Conservation (phyloP, 2,888 invertebrate genomes). For the Rotaria magnacalcarata region DNA sequence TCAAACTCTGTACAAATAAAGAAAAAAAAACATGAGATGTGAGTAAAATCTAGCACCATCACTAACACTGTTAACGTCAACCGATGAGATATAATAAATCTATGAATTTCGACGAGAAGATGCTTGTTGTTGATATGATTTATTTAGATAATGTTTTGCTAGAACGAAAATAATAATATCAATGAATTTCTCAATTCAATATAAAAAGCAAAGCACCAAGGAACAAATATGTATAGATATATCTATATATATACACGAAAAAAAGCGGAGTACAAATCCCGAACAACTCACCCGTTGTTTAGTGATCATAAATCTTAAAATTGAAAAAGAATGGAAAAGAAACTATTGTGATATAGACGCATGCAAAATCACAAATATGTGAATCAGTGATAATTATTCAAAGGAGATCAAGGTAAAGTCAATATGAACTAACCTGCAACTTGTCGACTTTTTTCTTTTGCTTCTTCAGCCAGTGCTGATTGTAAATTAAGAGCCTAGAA, state of each 20-base stretch:
- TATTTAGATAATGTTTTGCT: constrained; percentile 32
- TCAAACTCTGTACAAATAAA: neutral
- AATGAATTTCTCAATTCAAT: neutral
- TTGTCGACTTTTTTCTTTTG: constrained; percentile 36
- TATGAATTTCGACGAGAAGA: neutral
- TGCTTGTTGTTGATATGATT: neutral
- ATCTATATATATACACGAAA: no score
- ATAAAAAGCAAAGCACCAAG: neutral
- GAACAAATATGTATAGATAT: neutral
- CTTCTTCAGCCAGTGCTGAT: neutral
- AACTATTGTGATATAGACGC: neutral
- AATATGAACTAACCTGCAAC: neutral
- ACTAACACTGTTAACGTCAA: neutral
- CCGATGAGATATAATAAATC: neutral
- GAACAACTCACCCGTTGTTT: neutral
- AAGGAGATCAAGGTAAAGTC: no score
- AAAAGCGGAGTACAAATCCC: neutral
- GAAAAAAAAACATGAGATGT: neutral
- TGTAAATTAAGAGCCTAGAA: constrained; percentile 23
- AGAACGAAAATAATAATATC: neutral
- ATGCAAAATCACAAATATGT: neutral
- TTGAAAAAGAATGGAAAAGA: neutral
- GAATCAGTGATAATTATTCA: neutral
- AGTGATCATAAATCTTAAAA: neutral
- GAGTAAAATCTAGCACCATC: constrained; percentile 22